These are phyloP conservation scores for Oligia latruncula DNA, from an alignment of 2,888 invertebrate genomes.

Conservation along the genomic window DNA sequence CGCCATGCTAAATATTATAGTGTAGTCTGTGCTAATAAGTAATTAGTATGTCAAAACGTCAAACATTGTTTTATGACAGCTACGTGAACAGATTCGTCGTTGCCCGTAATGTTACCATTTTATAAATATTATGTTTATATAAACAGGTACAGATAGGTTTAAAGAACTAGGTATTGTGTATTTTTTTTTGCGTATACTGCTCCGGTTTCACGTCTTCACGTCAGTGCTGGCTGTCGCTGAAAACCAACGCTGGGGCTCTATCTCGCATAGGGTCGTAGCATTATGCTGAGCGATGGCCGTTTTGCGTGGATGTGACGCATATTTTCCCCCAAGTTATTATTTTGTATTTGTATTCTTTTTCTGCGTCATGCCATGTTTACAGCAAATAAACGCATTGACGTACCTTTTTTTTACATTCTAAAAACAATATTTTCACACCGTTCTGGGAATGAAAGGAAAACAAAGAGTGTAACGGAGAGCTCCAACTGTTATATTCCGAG, in stretches of 20 bases:
- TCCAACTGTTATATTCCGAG: conserved; percentile 4
- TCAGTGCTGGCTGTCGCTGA: neutral
- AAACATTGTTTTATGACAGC: no score
- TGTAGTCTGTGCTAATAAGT: no score
- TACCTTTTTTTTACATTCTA: neutral
- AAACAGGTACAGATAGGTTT: no score
- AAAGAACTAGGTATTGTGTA: no score
- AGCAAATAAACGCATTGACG: neutral
- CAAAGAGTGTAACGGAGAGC: neutral
- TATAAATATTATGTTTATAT: no score
- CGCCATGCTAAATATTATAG: no score
- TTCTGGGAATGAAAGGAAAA: neutral
- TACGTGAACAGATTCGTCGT: no score
- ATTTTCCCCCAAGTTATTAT: neutral
- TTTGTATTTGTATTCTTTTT: neutral
- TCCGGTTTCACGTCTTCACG: neutral
- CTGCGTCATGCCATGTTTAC: neutral
- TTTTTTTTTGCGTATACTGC: no score
- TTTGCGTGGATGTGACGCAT: neutral
- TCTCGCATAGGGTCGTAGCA: neutral
- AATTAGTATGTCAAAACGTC: no score
- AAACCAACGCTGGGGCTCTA: neutral
- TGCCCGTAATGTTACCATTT: no score
- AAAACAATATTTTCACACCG: neutral
- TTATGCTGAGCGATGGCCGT: neutral